A percentile compares a stretch with the other conserved stretches of the same genome.
phyloP scores from a whole-genome alignment of 2,113 vertebrate species.

The Pantherophis guttatus region DNA sequence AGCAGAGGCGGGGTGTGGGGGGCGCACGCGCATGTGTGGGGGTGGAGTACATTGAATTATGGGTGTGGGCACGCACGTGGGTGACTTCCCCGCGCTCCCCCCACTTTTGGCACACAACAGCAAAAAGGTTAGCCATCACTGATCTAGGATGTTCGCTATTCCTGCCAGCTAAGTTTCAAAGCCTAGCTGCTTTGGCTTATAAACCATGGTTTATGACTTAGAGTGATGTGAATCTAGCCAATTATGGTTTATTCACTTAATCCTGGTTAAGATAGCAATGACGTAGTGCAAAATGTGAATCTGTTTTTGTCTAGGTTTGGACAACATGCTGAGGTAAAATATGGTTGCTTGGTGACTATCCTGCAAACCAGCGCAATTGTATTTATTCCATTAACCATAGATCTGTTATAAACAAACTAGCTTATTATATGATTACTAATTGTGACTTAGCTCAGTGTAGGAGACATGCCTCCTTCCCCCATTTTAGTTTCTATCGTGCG shows the following conservation, averaged over 20 bases:
- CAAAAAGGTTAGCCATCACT: too few relatives aligned
- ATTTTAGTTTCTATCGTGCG: background rate
- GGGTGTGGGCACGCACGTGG: too few relatives aligned
- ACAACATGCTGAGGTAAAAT: background rate
- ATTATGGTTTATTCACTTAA: background rate
- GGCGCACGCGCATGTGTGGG: too few relatives aligned
- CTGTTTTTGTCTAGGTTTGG: background rate
- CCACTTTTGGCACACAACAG: too few relatives aligned
- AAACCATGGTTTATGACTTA: background rate
- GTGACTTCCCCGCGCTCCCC: too few relatives aligned
- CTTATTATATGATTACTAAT: background rate
- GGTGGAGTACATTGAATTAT: too few relatives aligned
- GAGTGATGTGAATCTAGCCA: background rate
- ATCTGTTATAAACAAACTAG: background rate
- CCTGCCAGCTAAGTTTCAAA: too few relatives aligned
- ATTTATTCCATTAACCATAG: background rate
- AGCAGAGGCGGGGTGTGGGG: too few relatives aligned
- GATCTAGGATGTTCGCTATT: too few relatives aligned
- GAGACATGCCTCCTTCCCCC: background rate
- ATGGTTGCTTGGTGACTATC: background rate
- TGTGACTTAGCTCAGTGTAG: background rate
- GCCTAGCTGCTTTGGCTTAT: background rate
- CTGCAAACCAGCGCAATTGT: background rate
- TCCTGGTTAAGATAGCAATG: background rate
- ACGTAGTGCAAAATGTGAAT: background rate